Evolutionary conservation across 2,797 vertebrate species (phyloP).

Genomic region (Mormyrus hasselquistii): DNA sequence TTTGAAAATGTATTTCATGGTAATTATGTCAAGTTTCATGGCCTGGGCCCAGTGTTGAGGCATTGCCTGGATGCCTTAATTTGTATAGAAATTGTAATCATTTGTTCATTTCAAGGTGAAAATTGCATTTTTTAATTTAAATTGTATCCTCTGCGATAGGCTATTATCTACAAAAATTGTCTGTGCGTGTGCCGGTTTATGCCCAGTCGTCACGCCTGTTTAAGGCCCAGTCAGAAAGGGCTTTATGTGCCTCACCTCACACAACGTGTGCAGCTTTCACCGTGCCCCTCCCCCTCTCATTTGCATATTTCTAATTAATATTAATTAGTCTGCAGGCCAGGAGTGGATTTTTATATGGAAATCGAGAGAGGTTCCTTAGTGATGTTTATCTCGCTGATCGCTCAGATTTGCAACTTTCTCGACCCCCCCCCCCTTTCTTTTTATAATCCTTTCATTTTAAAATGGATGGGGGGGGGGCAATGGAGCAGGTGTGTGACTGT

Average conservation of each 20-base stretch:
- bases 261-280: conserved; percentile 66
- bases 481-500: neutral
- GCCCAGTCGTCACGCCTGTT: conserved; percentile 87
- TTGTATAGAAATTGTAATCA: conserved; percentile 99
- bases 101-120: conserved; percentile 99
- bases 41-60: conserved; percentile 93
- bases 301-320: conserved; percentile 74
- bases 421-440: conserved; percentile 1
- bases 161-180: conserved; percentile 99
- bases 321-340: conserved; percentile 71
- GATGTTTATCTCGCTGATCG: conserved; percentile 61
- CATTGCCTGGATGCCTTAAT: conserved; percentile 99
- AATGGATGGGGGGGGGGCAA: conserved; percentile 17
- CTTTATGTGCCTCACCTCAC: conserved; percentile 77
- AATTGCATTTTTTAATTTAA: conserved; percentile 99
- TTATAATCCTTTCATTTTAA: conserved; percentile 35
- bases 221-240: conserved; percentile 88
- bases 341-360: conserved; percentile 63
- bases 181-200: conserved; percentile 88
- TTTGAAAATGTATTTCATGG: conserved; percentile 99
- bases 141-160: conserved; percentile 98
- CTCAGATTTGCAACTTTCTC: conserved; percentile 59
- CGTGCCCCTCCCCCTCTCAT: conserved; percentile 47
- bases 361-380: conserved; percentile 55
- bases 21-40: conserved; percentile 99